Base-by-base conservation (phyloP, 2,888 invertebrate genomes). In the Drosophila yooni region DNA sequence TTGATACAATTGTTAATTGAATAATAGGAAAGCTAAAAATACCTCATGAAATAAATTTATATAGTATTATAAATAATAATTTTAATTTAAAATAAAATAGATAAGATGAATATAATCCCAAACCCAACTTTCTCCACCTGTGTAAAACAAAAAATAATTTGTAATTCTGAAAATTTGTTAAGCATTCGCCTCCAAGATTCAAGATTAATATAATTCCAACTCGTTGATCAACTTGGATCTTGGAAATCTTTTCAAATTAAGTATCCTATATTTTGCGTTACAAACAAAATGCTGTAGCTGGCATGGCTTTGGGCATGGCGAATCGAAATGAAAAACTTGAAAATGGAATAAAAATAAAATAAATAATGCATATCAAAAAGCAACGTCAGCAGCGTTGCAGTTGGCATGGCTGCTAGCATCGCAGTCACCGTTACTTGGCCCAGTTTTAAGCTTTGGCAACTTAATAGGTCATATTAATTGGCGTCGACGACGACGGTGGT, bases 401-500 rank as follows among this genome's bases (percentile, higher is more conserved):
- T 25, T 34, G 53, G 15, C 54, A 54, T 48, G 52, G 60, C 73
- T 27, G 77, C 51, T 21, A 56, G 36, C 40, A 27, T 36, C 60
- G 50, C 53, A 54, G 60, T 60, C 27, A 40, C 48, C 38, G 58
- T 51, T 56, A 29, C 61, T 68, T 81, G 81, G 78, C 81, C 84
- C 70, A 82, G 75, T 81, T 84, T 68, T 46, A 66, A 74, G 71
- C 78, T 83, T 83, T 81, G 72, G 46, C 67, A 62, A 66, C 69
- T 71, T 70, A 72, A 75, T 81, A 66, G 81, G 83, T 81, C 72
- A 83, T 63, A 74, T 60, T 74, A 81, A 64, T 81, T 81, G 78
- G 65, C 51, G 70, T 68, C 64, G 60, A 34, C 63, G 29, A 38
- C 59, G 29, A 34, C 65, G 65, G n/a, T 15, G 27, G 27, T 18